Base-by-base conservation (phyloP, 2,888 invertebrate genomes). In the Eupithecia centaureata region DNA sequence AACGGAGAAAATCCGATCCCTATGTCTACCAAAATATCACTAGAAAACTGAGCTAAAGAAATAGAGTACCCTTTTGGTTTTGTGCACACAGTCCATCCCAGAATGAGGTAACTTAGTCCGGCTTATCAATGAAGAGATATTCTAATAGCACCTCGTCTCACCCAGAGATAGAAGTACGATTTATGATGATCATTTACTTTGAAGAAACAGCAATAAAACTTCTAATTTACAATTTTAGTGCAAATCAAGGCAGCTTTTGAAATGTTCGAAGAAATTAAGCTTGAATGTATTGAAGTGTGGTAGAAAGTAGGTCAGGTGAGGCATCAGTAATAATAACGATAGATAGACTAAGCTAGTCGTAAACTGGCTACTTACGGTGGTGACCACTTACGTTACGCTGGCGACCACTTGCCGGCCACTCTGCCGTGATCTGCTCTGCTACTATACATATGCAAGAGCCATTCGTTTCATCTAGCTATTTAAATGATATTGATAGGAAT, bases 221-320 rank as follows among this genome's bases (percentile, higher is more conserved):
- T 15, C 25, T 52, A 15, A 52, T 52, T 52, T 27, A 52, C 5
- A 52, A 47, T 47, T 22, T 47, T 18, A 27, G 52, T 15, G 52
- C 52, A 52, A 52, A 52, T 52, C 52, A 52, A 27, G 15, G 5
- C 27, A 15, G 15, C 52, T 52, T 52, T 52, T 13, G 27, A 27
- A 27, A 27, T 47, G 47, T 0, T 27, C 8, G 38, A 32, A 63
- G 30, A 64, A 61, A 68, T 64, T 61, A 64, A 64, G 57, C 8
- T 22, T 61, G 60, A 47, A 63, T 25, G 56, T 60, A 57, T 56
- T 52, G 25, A 54, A 61, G 63, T 61, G 35, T 61, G 15, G 15
- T 61, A 61, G 63, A 68, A 68, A 68, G 67, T 67, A 22, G 63
- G 60, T n/a, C 68, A 30, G 63, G 28, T 51, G 56, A 47, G 42